A percentile compares a stretch with the other conserved stretches of the same genome.
Evolutionary conservation across 2,888 invertebrate species (phyloP).

Genomic region (Linnaemya vulpina): DNA sequence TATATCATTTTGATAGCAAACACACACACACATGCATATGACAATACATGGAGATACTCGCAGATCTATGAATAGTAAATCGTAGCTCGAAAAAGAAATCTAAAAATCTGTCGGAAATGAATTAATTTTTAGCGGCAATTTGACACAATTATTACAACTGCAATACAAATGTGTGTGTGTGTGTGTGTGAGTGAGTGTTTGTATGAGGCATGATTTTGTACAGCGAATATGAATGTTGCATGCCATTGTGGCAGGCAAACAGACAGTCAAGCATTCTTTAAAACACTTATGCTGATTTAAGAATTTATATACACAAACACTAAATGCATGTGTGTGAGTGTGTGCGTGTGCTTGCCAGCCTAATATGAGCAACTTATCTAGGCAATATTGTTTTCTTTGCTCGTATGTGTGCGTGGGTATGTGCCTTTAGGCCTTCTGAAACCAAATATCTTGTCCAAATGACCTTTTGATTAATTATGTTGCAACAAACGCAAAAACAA

Average conservation of each 20-base stretch:
- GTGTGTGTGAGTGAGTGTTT: too few relatives aligned
- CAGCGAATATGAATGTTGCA: slow-evolving; percentile 33
- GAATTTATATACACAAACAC: slow-evolving; percentile 56
- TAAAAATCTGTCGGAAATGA: slow-evolving; percentile 72
- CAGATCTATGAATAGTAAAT: slow-evolving; percentile 2
- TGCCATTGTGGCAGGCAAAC: slow-evolving; percentile 53
- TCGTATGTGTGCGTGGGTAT: slow-evolving; percentile 12
- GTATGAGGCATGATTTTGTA: slow-evolving; percentile 1
- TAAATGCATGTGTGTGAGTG: background rate
- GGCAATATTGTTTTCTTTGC: background rate
- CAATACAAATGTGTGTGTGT: slow-evolving; percentile 4
- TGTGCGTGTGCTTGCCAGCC: background rate
- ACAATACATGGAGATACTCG: background rate
- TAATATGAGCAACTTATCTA: slow-evolving; percentile 10
- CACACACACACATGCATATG: slow-evolving; percentile 14
- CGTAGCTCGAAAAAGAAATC: slow-evolving; percentile 24
- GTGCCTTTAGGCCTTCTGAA: slow-evolving; percentile 59
- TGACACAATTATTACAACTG: slow-evolving; percentile 73
- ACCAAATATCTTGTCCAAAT: slow-evolving; percentile 68
- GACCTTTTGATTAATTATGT: slow-evolving; percentile 72
- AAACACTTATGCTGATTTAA: slow-evolving; percentile 53
- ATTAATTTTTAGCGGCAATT: slow-evolving; percentile 73
- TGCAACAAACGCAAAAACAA: slow-evolving; percentile 51
- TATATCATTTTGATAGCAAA: slow-evolving; percentile 38
- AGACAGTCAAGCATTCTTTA: slow-evolving; percentile 49